Base-by-base conservation (phyloP, 2,797 vertebrate species). In the Holocentrus rufus region DNA sequence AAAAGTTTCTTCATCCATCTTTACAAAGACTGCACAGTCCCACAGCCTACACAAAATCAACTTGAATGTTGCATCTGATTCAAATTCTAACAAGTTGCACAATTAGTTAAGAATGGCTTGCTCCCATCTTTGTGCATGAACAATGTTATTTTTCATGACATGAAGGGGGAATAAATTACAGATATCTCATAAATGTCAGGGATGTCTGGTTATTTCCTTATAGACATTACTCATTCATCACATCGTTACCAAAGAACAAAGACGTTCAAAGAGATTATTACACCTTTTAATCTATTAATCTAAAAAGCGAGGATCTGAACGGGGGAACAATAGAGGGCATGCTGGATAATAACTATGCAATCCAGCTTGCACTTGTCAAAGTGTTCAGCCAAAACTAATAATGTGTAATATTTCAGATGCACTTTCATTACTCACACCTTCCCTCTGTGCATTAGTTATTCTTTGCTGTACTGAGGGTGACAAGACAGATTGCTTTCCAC, bases 401-500 rank as follows among this genome's bases (percentile, higher is more conserved):
- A 66, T 39, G 66, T 85, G 66, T 72, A 72, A 76, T 67, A 68
- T 69, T 73, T 68, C 52, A 75, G 62, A 85, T 57, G 61, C 5
- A 9, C 59, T 82, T 76, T 77, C 63, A 81, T 80, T 69, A 69
- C 53, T 86, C 73, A 77, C 65, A 72, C 22, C 31, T 62, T n/a
- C 63, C 46, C 55, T 72, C 57, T 64, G 42, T 68, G 36, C 50
- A 64, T 80, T 66, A 65, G 25, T 75, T 74, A 64, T 61, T 79
- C 70, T 62, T 78, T 69, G 53, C 81, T 57, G 18, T 64, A 83
- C 74, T 39, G 66, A 44, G 70, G 69, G 49, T 75, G 72, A 84
- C 22, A 55, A 69, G 23, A 57, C 79, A 85, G 75, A 78, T 59
- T 73, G 65, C 72, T 81, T 85, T 87, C 20, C 5, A 60, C 70